Evolutionary conservation across 35 echinoderm and acorn worm species (phyloP).

Genomic region (Acanthaster planci): DNA sequence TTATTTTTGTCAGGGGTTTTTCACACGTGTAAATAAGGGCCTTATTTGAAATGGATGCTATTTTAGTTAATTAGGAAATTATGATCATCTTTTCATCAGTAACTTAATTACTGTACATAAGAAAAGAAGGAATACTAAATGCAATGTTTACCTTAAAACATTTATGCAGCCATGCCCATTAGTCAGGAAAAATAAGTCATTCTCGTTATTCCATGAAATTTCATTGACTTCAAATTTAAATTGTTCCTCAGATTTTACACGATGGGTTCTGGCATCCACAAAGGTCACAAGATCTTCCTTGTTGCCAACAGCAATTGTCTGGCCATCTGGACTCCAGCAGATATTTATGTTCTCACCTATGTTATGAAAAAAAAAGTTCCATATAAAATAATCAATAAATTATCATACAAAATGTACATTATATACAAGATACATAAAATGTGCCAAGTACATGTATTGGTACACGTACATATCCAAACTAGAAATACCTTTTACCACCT

Average conservation of each 20-base stretch:
- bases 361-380: neutral
- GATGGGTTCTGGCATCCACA: constrained; percentile 74
- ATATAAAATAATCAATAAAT: constrained; percentile 19
- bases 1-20: too few species aligned
- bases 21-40: too few species aligned
- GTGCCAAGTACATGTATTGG: too few species aligned
- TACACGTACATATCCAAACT: too few species aligned
- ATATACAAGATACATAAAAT: neutral
- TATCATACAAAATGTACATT: neutral
- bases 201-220: constrained; percentile 97
- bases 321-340: constrained; percentile 97
- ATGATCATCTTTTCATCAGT: too few species aligned
- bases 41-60: too few species aligned
- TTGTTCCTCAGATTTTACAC: constrained; percentile 67
- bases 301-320: constrained; percentile 97
- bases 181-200: constrained; percentile 90
- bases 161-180: constrained; percentile 98
- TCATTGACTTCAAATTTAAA: constrained; percentile 99
- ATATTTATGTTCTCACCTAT: constrained; percentile 99
- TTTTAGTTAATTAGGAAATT: too few species aligned
- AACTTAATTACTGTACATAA: neutral
- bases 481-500: too few species aligned
- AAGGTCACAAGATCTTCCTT: constrained; percentile 98
- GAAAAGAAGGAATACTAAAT: constrained; percentile 7
- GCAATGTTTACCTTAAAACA: constrained; percentile 75